These are phyloP conservation scores for Peromyscus leucopus DNA, from an alignment of 2,113 vertebrate species.

Conservation along the genomic window DNA sequence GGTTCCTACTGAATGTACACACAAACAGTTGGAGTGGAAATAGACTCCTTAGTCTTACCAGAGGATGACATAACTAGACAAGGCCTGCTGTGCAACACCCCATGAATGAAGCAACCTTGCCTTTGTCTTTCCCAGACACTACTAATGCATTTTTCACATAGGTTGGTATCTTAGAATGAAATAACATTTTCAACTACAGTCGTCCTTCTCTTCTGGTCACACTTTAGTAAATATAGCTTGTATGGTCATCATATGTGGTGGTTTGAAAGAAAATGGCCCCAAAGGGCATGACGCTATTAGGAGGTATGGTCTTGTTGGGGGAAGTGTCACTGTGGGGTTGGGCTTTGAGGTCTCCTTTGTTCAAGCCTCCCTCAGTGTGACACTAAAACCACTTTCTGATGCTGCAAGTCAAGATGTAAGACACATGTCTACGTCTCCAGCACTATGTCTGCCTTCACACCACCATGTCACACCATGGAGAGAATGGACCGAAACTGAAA, in stretches of 20 bases:
- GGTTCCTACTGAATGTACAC: accelerated
- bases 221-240: too few relatives aligned
- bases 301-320: neutral
- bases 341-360: neutral
- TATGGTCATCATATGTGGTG: neutral
- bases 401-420: neutral
- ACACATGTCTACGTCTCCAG: neutral
- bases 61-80: neutral
- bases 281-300: neutral
- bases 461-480: neutral
- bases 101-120: too few relatives aligned
- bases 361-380: neutral
- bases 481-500: neutral
- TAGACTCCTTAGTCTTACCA: neutral
- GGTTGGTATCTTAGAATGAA: neutral
- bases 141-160: neutral
- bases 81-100: neutral
- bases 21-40: neutral
- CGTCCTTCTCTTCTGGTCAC: neutral
- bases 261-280: neutral
- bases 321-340: too few relatives aligned
- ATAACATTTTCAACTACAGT: neutral
- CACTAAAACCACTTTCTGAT: neutral
- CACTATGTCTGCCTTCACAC: neutral
- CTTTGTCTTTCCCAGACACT: accelerated